These are phyloP conservation scores for Sternarchorhynchus goeldii DNA, from an alignment of 2,797 vertebrate species.

Conservation along the genomic window DNA sequence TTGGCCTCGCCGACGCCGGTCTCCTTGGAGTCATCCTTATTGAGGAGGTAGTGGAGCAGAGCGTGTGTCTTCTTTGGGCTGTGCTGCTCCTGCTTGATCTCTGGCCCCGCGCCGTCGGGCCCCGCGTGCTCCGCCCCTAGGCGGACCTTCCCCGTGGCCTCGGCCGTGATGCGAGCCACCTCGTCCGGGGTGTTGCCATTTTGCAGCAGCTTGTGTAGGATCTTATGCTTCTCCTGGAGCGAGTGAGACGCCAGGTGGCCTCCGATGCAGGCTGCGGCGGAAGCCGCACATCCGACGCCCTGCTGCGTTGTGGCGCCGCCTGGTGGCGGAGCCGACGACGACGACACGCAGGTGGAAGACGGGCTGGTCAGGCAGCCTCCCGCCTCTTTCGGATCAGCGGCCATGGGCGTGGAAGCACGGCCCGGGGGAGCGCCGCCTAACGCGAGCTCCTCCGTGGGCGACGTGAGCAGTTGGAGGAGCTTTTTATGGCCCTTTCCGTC, in stretches of 20 bases:
- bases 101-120: conserved; percentile 59
- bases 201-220: conserved; percentile 96
- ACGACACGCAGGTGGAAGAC: conserved; percentile 89
- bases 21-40: conserved; percentile 94
- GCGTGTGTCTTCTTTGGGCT: conserved; percentile 92
- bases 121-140: conserved; percentile 71
- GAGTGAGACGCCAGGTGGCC: conserved; percentile 74
- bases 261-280: conserved; percentile 69
- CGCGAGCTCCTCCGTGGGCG: conserved; percentile 88
- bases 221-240: conserved; percentile 96
- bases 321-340: conserved; percentile 61
- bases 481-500: conserved; percentile 93
- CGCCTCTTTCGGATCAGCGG: conserved; percentile 85
- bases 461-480: conserved; percentile 92
- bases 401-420: conserved; percentile 74
- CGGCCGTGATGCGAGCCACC: conserved; percentile 95
- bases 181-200: conserved; percentile 97
- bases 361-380: conserved; percentile 84
- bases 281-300: conserved; percentile 77
- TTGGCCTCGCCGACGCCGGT: conserved; percentile 76
- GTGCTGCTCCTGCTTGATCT: conserved; percentile 89
- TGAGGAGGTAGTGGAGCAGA: conserved; percentile 92
- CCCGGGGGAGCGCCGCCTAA: conserved; percentile 66
- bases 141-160: conserved; percentile 91
- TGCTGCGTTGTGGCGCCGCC: conserved; percentile 52